Conservation (phyloP, 2,113 vertebrate species). For the Nematolebias whitei region DNA sequence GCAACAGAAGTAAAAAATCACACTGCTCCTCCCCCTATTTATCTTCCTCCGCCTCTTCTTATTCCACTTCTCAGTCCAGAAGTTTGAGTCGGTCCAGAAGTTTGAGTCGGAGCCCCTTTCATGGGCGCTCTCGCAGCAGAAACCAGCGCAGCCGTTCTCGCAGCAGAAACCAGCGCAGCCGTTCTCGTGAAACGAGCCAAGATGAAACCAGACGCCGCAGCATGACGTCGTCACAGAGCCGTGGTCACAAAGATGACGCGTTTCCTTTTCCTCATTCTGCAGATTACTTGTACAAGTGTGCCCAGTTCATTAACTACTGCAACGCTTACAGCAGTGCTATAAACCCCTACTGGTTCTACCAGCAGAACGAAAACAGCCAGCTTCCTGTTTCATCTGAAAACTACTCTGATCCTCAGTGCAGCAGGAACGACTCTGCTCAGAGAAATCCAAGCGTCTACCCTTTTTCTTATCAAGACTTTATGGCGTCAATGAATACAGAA, state of each 20-base stretch:
- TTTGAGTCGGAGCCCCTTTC: slow-evolving; percentile 12
- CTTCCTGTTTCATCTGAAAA: too few species aligned
- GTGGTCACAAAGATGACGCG: background rate
- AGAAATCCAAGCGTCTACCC: too few species aligned
- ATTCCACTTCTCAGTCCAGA: slow-evolving; percentile 17
- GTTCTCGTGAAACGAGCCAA: slow-evolving; percentile 5
- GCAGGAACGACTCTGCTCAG: too few species aligned
- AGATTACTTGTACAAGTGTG: slow-evolving; percentile 19
- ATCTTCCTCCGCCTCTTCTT: slow-evolving; percentile 15
- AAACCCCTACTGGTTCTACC: background rate
- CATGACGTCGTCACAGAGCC: accelerated
- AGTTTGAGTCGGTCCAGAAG: slow-evolving; percentile 27
- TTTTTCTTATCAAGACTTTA: accelerated
- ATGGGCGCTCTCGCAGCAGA: background rate
- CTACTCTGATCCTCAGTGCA: too few species aligned
- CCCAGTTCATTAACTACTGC: background rate
- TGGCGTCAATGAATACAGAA: slow-evolving; percentile 27
- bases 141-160: background rate
- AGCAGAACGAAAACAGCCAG: background rate
- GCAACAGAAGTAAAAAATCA: background rate
- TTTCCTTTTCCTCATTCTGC: slow-evolving; percentile 2
- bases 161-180: background rate
- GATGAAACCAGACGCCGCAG: background rate
- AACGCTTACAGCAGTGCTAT: background rate
- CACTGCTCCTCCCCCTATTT: background rate